phyloP scores from a whole-genome alignment of 64 coral and sea anemone genomes.

The Stichodactyla helianthus region DNA sequence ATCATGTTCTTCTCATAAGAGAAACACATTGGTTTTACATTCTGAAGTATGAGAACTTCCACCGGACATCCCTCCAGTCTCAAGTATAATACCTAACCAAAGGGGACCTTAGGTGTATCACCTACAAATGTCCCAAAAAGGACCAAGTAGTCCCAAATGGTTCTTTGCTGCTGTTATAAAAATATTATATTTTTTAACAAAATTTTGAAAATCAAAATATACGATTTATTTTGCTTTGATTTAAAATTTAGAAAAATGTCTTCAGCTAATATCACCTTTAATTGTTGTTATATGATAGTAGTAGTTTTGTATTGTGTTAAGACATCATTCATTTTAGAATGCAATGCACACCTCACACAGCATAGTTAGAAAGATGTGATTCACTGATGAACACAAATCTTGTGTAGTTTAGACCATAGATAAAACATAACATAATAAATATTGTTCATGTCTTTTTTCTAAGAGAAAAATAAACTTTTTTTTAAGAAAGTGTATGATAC shows the following conservation, averaged over 20 bases:
- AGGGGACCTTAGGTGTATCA: neutral
- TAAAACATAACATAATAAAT: neutral
- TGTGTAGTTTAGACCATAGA: conserved; percentile 2
- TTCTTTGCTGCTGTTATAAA: neutral
- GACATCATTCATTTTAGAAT: conserved; percentile 21
- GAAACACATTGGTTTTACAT: neutral
- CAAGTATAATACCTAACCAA: neutral
- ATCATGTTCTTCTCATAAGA: neutral
- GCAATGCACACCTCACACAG: neutral
- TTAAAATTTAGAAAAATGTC: neutral
- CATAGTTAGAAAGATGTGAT: neutral
- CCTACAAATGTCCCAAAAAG: neutral
- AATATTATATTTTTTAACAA: neutral
- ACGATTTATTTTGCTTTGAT: neutral
- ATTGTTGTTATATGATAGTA: neutral
- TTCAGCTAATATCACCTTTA: neutral
- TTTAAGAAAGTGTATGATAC: neutral
- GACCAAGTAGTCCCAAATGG: neutral
- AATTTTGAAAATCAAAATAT: neutral
- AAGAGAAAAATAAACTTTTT: neutral
- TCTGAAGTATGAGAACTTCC: neutral
- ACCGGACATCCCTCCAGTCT: too few species aligned
- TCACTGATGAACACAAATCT: neutral
- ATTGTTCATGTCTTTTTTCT: neutral
- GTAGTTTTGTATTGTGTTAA: neutral